Base-by-base conservation (phyloP, 2,888 invertebrate species). In the Clistopyga incitator region DNA sequence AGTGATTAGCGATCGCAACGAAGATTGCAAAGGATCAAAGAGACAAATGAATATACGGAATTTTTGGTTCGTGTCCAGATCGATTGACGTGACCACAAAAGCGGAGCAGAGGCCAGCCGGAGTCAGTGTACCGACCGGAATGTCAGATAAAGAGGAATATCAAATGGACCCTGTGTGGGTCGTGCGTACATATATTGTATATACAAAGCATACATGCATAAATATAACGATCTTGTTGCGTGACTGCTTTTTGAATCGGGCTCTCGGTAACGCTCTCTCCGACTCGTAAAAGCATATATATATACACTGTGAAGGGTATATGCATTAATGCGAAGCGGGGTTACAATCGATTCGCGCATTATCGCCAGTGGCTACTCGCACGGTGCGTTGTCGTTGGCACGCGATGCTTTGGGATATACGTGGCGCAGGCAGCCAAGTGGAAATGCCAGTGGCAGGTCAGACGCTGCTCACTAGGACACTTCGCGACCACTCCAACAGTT, bases 121-220 rank as follows among this genome's bases (percentile, higher is more conserved):
- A 81, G 84, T 78, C 81, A 61, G 61, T 76, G 84, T 70, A 76
- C 76, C 70, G 78, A 68, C 34, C 20, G 76, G 84, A 85, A 85
- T 84, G 78, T 65, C 50, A 65, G 76, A 84, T 85, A 81, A 76
- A 78, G 34, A 23, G 59, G 25, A 45, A 65, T 56, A 65, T 77
- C 29, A 71, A 78, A 78, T 82, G 18, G 13, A 13, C 29, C 38
- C 3, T 15, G 25, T 18, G 47, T 29, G 4, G 45, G 71, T 68
- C 1, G 42, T 23, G 52, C 64, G 42, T 25, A 50, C 10, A 68
- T 54, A 64, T 54, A 45, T 8, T 11, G 25, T 71, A 18, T 38
- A 10, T 34, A n/a, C 34, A 38, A 54, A 52, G 42, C 72, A 64
- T 25, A 75, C 78, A 56, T 15, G 64, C 68, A 65, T 54, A 78